Evolutionary conservation across 2,113 vertebrate genomes (phyloP), one percentile per base, ranked within the genome.

Genomic region (Aplodontia rufa): DNA sequence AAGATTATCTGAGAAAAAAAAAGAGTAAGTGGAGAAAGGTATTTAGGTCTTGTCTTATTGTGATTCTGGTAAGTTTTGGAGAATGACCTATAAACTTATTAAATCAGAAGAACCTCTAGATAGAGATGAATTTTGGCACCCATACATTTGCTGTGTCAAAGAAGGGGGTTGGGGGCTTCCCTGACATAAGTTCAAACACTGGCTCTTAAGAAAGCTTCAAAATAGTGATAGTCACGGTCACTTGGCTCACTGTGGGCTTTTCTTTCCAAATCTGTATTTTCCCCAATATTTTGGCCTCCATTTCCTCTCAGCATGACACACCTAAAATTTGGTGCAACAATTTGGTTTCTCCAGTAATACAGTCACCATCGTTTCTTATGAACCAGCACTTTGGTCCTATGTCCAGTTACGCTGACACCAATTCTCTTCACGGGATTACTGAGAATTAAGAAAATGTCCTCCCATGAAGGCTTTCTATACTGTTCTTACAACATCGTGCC

Each of bases 91-190:
- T 45, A 32, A 81, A 58, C 20, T 58, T 58, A 24, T 83, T 95
- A 35, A 68, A 66, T 19, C 45, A 49, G 20, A 88, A 17, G n/a
- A 71, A 68, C 24, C 22, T n/a, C 64, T 30, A 14, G 62, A 12
- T 47, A 47, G 47, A 69, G 28, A 22, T 93, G 3, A 58, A 28
- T 53, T 78, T 71, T 14, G 5, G 17, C 49, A 5, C 22, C 22
- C 40, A n/a, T 32, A 14, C 40, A 13, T 51, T n/a, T 71, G 32
- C 22, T n/a, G 4, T 40, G 35, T n/a, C 47, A 20, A 8, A 24
- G 47, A 20, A 6, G 13, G 19, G 0, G 12, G 6, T 2, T 4
- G 11, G 17, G 47, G 1, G n/a, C 14, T 37, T 42, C 11, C 28
- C 40, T 42, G 24, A 30, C 24, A 13, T 19, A 53, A 30, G 12